Evolutionary conservation across 2,888 invertebrate genomes (phyloP).

Genomic region (Choreutis nemorana): DNA sequence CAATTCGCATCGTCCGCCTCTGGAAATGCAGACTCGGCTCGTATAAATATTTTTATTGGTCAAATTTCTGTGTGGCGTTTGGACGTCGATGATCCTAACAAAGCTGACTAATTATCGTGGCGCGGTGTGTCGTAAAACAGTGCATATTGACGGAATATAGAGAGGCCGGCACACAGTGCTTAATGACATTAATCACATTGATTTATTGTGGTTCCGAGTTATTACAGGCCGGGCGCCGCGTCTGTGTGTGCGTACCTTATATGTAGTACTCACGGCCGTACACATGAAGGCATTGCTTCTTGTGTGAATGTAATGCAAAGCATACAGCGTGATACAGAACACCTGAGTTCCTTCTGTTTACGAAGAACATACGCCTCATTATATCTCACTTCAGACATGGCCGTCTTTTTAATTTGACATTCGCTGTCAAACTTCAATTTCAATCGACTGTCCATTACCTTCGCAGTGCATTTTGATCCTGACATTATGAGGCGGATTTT

Average conservation of each 20-base stretch:
- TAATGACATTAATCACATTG: slow-evolving; percentile 68
- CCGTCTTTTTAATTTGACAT: too few species aligned
- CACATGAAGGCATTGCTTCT: slow-evolving; percentile 35
- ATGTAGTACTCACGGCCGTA: slow-evolving; percentile 8
- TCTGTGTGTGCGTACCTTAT: slow-evolving; percentile 37
- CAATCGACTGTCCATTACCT: too few species aligned
- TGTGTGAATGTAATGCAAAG: slow-evolving; percentile 48
- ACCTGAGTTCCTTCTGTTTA: slow-evolving; percentile 19
- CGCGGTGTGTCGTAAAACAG: slow-evolving; percentile 64
- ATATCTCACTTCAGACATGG: too few species aligned
- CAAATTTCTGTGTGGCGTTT: slow-evolving; percentile 30
- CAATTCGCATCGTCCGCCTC: slow-evolving; percentile 20
- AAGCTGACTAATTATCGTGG: slow-evolving; percentile 66
- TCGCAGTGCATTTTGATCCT: too few species aligned
- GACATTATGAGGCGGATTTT: too few species aligned
- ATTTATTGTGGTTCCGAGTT: slow-evolving; percentile 68
- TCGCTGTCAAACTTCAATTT: too few species aligned
- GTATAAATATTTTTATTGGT: slow-evolving; percentile 35
- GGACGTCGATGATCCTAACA: slow-evolving; percentile 50
- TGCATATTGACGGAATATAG: slow-evolving; percentile 68
- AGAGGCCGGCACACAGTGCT: slow-evolving; percentile 66
- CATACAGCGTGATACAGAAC: slow-evolving; percentile 41
- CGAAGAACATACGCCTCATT: too few species aligned
- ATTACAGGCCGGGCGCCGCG: slow-evolving; percentile 56
- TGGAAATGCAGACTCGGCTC: slow-evolving; percentile 19